phyloP scores from a whole-genome alignment of 1,140 invertebrate genomes.

The Caenorhabditis elegans region WBcel235 BX284606.5:7029001-7029500 shows the following conservation, averaged over 20 bases:
- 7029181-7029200: not conserved
- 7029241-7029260: not conserved
- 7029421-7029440: conserved; percentile 32
- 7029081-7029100: no score
- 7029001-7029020: no score
- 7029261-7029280: no score
- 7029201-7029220: not conserved
- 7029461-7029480: not conserved
- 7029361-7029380: not conserved
- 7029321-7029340: conserved; percentile 23
- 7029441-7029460: conserved; percentile 22
- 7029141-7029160: not conserved
- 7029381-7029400: conserved; percentile 25
- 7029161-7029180: conserved; percentile 4
- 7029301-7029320: not conserved
- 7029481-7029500: conserved; percentile 7
- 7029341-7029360: not conserved
- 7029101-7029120: no score
- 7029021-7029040: no score
- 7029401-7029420: conserved; percentile 32
- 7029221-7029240: not conserved
- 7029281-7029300: no score
- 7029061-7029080: no score
- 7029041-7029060: no score
- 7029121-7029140: not conserved